phyloP scores from a whole-genome alignment of 2,888 invertebrate genomes.

The Sinohyriopsis cumingii region DNA sequence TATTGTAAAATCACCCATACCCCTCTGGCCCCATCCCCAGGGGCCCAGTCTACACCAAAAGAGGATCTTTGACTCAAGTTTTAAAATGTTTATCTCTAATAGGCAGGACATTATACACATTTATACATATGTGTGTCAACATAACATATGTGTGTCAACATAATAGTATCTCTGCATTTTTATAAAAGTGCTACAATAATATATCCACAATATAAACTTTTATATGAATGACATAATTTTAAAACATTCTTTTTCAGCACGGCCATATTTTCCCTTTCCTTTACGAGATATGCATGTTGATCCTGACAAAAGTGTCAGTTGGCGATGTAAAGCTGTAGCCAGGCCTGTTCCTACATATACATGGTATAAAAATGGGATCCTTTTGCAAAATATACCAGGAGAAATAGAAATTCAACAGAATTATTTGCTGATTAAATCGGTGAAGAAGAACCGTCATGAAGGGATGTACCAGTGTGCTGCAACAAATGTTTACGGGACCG shows the following conservation, averaged over 20 bases:
- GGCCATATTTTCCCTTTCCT: constrained; percentile 63
- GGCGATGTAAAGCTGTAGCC: constrained; percentile 62
- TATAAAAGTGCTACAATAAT: no score
- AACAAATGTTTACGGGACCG: constrained; percentile 87
- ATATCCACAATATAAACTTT: no score
- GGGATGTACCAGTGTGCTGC: constrained; percentile 97
- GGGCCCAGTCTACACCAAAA: no score
- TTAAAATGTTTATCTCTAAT: no score
- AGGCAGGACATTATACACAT: no score
- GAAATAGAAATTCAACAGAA: constrained; percentile 41
- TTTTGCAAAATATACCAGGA: constrained; percentile 21
- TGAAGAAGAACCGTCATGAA: constrained; percentile 77
- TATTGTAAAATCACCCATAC: no score
- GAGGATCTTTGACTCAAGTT: no score
- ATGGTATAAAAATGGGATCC: constrained; percentile 61
- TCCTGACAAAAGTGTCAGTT: constrained; percentile 50
- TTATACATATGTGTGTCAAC: no score
- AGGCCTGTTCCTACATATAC: constrained; percentile 48
- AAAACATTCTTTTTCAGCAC: constrained; percentile 45
- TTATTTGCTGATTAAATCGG: constrained; percentile 43
- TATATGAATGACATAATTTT: no score
- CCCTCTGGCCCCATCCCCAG: no score
- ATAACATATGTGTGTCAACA: no score
- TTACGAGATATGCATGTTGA: constrained; percentile 62
- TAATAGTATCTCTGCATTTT: no score